Percentiles rank a stretch among this genome's conserved stretches.
Conservation (phyloP, 2,888 invertebrate genomes). For the Acanthosoma haemorrhoidale region DNA sequence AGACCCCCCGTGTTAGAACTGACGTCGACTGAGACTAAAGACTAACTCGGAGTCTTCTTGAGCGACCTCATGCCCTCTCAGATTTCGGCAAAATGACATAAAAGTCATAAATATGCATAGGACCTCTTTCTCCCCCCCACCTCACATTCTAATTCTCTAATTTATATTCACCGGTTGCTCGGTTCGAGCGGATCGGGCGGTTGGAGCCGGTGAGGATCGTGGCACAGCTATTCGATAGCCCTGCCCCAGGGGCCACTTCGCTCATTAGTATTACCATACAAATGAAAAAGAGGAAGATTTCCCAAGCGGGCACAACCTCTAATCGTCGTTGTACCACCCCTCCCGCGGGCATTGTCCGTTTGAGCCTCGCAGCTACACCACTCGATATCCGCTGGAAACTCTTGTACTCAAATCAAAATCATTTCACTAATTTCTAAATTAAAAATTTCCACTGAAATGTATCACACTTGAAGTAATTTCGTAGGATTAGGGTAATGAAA, state of each 20-base stretch:
- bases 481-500: no score
- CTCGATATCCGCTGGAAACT: neutral
- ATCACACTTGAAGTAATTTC: no score
- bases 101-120: slow-evolving; percentile 14
- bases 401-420: no score
- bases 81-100: neutral
- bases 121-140: no score
- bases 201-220: neutral
- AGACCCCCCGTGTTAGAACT: no score
- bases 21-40: neutral
- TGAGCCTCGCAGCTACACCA: neutral
- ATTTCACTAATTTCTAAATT: no score
- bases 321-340: neutral
- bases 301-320: neutral
- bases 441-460: no score
- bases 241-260: neutral
- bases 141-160: neutral
- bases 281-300: slow-evolving; percentile 14
- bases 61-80: neutral
- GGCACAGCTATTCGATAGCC: neutral
- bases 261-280: slow-evolving; percentile 10
- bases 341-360: neutral
- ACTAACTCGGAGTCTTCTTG: neutral
- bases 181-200: neutral
- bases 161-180: slow-evolving; percentile 1